phyloP scores from a whole-genome alignment of 2,888 invertebrate species.

The Nephrotoma flavescens region DNA sequence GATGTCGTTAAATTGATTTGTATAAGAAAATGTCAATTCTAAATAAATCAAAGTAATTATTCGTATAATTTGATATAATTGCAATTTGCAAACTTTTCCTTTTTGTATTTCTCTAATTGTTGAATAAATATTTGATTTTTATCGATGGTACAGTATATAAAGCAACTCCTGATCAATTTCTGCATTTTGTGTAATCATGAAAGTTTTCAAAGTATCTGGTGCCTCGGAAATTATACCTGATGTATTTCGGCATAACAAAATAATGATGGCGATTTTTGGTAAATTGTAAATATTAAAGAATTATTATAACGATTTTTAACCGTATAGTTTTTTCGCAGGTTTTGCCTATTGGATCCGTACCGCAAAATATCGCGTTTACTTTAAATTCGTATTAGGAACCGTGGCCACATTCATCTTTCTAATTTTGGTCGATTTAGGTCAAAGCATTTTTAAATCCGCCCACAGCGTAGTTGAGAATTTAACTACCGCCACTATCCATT shows the following conservation, averaged over 20 bases:
- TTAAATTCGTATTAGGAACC: background rate
- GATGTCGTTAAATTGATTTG: background rate
- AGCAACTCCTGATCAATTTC: background rate
- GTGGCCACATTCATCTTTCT: background rate
- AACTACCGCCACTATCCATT: background rate
- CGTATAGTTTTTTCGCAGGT: background rate
- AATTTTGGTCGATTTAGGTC: background rate
- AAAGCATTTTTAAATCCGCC: background rate
- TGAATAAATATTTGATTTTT: no score
- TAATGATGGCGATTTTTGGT: background rate
- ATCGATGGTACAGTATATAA: background rate
- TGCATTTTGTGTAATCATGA: background rate
- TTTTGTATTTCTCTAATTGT: background rate
- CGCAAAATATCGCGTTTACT: background rate
- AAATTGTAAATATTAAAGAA: background rate
- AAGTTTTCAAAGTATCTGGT: background rate
- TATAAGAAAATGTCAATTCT: background rate
- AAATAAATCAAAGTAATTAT: background rate
- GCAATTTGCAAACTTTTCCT: background rate
- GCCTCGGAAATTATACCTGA: background rate
- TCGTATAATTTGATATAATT: background rate
- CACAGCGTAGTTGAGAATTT: background rate
- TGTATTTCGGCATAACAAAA: background rate
- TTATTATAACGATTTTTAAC: background rate
- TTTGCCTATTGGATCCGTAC: background rate